These are phyloP conservation scores for Thymelicus sylvestris DNA, from an alignment of 2,888 invertebrate genomes.

Conservation along the genomic window DNA sequence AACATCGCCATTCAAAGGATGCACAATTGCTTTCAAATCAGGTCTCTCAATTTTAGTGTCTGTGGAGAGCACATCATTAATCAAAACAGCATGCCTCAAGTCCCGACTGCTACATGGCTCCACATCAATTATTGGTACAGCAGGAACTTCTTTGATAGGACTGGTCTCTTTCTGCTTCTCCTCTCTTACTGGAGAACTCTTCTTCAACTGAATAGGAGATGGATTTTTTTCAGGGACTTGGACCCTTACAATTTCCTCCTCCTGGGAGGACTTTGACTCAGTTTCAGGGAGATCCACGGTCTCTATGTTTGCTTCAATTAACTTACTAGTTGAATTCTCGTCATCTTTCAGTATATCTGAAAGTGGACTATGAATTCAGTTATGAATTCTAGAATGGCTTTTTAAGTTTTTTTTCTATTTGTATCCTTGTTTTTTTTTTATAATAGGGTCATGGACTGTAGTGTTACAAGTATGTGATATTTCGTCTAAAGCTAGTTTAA, in stretches of 20 bases:
- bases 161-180: constrained; percentile 46
- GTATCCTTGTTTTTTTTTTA: background rate
- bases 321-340: constrained; percentile 25
- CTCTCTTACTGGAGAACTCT: constrained; percentile 30
- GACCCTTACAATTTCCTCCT: constrained; percentile 42
- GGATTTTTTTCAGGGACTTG: constrained; percentile 8
- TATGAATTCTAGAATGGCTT: background rate
- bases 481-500: no score
- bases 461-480: no score
- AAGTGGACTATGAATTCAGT: constrained; percentile 22
- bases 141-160: constrained; percentile 48
- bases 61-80: constrained; percentile 57
- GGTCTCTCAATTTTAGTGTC: constrained; percentile 54
- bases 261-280: constrained; percentile 33
- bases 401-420: background rate
- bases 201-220: constrained; percentile 15
- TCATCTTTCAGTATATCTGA: constrained; percentile 30
- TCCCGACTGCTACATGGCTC: constrained; percentile 41
- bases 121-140: constrained; percentile 46
- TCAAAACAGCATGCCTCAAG: constrained; percentile 58
- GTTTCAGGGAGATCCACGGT: constrained; percentile 26
- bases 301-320: constrained; percentile 22
- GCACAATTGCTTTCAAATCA: constrained; percentile 56
- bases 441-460: no score
- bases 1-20: constrained; percentile 73